Base-by-base conservation (phyloP, 2,888 invertebrate species). In the Patella ulyssiponensis region DNA sequence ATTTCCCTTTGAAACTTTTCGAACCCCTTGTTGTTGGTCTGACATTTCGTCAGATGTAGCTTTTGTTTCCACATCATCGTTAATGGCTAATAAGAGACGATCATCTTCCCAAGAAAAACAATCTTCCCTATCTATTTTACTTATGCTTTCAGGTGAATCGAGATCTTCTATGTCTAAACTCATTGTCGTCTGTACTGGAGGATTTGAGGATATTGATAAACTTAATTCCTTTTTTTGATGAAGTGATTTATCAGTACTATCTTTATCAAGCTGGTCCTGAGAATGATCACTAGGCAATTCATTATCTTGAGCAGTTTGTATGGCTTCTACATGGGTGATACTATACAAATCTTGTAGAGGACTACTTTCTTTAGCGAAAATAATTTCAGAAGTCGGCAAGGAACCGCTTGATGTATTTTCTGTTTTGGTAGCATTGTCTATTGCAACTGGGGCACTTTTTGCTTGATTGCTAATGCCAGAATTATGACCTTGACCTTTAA, bases 51-150 rank as follows among this genome's bases (percentile, higher is more conserved):
- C 80, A 3, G 73, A 76, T 74, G 80, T 56, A 69, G 58, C 70
- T 33, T 79, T 76, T n/a, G 44, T 27, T 0, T 69, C 80, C 33
- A 33, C 52, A 27, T 75, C 71, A 76, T 74, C 77, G 64, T 81
- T 79, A 69, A 77, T 79, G 17, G 73, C 56, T 69, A 91, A 82
- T 17, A 88, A 84, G 20, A 89, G 79, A 56, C 84, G 84, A 79
- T 90, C 91, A 20, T 89, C 89, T 73, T 90, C 89, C 88, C 89
- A 90, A 7, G 88, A 89, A 75, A 89, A 89, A 77, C 88, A 88
- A 74, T 89, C 89, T 74, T 89, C 89, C 23, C 81, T 81, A 74
- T 89, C 89, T 44, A 89, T 89, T 74, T 88, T 84, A 74, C 82
- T 84, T 64, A 89, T 87, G 77, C 88, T 88, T 78, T 89, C 89